phyloP scores from a whole-genome alignment of 2,797 vertebrate species.

The Poeciliopsis infans region DNA sequence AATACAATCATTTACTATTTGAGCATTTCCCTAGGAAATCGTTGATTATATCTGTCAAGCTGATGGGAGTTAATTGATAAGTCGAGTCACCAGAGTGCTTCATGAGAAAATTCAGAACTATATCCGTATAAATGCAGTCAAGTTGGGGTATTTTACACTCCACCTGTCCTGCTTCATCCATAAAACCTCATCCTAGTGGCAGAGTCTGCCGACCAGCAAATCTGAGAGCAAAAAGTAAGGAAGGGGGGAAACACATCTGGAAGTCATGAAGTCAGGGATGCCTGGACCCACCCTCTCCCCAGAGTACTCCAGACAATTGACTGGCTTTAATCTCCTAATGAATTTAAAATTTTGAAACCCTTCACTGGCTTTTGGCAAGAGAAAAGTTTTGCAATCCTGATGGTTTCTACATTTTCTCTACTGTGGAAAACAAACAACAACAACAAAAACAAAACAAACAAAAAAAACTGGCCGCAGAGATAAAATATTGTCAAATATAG shows the following conservation, averaged over 20 bases:
- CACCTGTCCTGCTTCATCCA: constrained; percentile 13
- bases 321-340: constrained; percentile 39
- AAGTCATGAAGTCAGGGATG: constrained; percentile 79
- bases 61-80: neutral
- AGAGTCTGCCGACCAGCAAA: constrained; percentile 39
- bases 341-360: constrained; percentile 31
- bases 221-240: constrained; percentile 49
- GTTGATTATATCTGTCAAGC: neutral
- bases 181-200: neutral
- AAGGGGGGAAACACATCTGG: constrained; percentile 76
- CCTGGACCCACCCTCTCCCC: constrained; percentile 82
- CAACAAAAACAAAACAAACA: no score
- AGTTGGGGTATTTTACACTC: constrained; percentile 3
- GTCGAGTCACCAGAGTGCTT: neutral
- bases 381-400: constrained; percentile 23
- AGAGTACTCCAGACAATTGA: constrained; percentile 60
- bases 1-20: neutral
- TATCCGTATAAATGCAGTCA: neutral
- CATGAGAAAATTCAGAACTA: neutral
- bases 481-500: neutral
- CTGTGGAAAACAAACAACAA: no score
- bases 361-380: constrained; percentile 12
- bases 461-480: neutral
- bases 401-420: neutral
- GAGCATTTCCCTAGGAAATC: neutral